Evolutionary conservation across 2,888 invertebrate genomes (phyloP).

Genomic region (Cheilosia vulpina): DNA sequence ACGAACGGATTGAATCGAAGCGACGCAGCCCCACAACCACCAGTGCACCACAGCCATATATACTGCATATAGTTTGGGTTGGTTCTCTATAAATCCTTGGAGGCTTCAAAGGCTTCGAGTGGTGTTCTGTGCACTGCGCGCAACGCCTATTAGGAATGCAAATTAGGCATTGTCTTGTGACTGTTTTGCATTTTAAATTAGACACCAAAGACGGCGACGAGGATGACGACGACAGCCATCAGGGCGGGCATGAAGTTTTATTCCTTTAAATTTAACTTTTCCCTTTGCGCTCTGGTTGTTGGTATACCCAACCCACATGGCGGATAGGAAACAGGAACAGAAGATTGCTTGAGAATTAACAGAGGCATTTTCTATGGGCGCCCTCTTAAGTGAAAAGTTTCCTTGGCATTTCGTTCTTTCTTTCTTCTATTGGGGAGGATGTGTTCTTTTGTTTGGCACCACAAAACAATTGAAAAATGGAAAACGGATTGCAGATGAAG

Average conservation of each 20-base stretch:
- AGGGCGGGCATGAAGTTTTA: slow-evolving; percentile 11
- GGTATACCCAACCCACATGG: background rate
- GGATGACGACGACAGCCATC: slow-evolving; percentile 30
- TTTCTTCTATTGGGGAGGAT: slow-evolving; percentile 20
- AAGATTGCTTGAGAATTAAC: slow-evolving; percentile 67
- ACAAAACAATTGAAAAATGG: slow-evolving; percentile 71
- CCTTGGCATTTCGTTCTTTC: slow-evolving; percentile 20
- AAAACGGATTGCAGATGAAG: slow-evolving; percentile 73
- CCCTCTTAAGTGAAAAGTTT: slow-evolving; percentile 68
- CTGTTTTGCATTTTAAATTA: slow-evolving; percentile 74
- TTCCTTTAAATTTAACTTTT: slow-evolving; percentile 60
- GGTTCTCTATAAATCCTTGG: slow-evolving; percentile 54
- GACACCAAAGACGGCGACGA: slow-evolving; percentile 34
- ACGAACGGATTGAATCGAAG: slow-evolving; percentile 28
- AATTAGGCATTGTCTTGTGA: slow-evolving; percentile 71
- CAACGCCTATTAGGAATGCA: slow-evolving; percentile 64
- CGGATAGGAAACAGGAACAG: background rate
- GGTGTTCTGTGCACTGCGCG: slow-evolving; percentile 29
- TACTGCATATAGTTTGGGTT: slow-evolving; percentile 52
- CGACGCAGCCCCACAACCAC: background rate
- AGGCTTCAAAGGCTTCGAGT: slow-evolving; percentile 53
- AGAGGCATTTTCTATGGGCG: slow-evolving; percentile 53
- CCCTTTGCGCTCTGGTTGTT: background rate
- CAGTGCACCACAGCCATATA: slow-evolving; percentile 8
- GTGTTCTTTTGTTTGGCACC: slow-evolving; percentile 70